Evolutionary conservation across 2,113 vertebrate genomes (phyloP).

Genomic region (Noctilio leporinus): DNA sequence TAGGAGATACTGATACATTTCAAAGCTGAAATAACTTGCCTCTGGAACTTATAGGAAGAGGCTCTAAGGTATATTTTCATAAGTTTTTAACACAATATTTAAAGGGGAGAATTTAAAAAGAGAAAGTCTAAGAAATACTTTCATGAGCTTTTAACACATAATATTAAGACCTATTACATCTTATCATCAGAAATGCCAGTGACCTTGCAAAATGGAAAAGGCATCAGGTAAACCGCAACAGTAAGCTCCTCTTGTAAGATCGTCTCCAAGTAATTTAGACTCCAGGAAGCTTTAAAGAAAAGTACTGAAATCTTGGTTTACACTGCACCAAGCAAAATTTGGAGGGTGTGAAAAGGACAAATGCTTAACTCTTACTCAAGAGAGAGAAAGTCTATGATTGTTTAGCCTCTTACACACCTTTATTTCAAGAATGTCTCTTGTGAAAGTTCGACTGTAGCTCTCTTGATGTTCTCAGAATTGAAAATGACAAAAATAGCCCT

Average conservation of each 20-base stretch:
- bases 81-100: background rate
- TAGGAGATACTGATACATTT: background rate
- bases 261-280: background rate
- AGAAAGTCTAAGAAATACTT: background rate
- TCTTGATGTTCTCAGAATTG: slow-evolving; percentile 29
- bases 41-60: background rate
- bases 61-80: background rate
- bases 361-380: background rate
- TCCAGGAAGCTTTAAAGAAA: background rate
- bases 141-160: background rate
- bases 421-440: slow-evolving; percentile 24
- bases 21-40: background rate
- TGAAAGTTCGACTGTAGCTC: background rate
- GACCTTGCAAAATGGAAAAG: slow-evolving; percentile 29
- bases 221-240: slow-evolving; percentile 26
- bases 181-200: background rate
- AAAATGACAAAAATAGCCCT: slow-evolving; percentile 33
- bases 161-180: background rate
- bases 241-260: background rate
- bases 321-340: slow-evolving; percentile 24
- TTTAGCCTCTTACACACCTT: background rate
- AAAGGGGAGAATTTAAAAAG: background rate
- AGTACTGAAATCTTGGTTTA: slow-evolving; percentile 25
- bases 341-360: slow-evolving; percentile 32
- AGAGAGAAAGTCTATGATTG: background rate